Conservation (phyloP, 1,140 invertebrate genomes). For the Drosophila kikkawai region DNA sequence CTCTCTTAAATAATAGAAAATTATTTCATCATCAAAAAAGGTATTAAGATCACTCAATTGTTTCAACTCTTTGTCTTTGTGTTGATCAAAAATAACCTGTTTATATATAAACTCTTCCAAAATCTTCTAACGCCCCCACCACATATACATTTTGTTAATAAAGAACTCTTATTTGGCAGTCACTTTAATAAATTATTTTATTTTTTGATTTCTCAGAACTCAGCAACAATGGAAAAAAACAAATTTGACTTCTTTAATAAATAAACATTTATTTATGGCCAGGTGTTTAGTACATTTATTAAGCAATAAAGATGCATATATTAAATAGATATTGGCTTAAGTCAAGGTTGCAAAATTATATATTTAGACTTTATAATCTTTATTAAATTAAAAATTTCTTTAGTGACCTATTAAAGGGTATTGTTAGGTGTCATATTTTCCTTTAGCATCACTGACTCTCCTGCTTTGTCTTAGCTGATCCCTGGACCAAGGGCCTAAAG, state of each 20-base stretch:
- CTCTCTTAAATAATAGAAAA: neutral
- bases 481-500: constrained; percentile 28
- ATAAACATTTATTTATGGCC: constrained; percentile 23
- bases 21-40: neutral
- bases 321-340: neutral
- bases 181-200: constrained; percentile 12
- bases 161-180: constrained; percentile 15
- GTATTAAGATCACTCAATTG: neutral
- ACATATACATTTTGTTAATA: neutral
- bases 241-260: constrained; percentile 2
- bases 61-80: neutral
- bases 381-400: too few relatives aligned
- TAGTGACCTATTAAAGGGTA: too few relatives aligned
- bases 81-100: constrained; percentile 12
- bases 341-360: neutral
- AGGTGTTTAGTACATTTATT: neutral
- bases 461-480: constrained; percentile 22
- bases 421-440: neutral
- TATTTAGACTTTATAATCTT: too few relatives aligned
- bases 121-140: constrained; percentile 3
- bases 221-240: constrained; percentile 8
- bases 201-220: constrained; percentile 20
- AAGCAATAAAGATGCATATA: neutral
- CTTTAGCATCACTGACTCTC: too few relatives aligned
- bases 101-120: neutral